A percentile compares a stretch with the other conserved stretches of the same genome.
phyloP scores from a whole-genome alignment of 2,888 invertebrate species.

The Latrodectus elegans region DNA sequence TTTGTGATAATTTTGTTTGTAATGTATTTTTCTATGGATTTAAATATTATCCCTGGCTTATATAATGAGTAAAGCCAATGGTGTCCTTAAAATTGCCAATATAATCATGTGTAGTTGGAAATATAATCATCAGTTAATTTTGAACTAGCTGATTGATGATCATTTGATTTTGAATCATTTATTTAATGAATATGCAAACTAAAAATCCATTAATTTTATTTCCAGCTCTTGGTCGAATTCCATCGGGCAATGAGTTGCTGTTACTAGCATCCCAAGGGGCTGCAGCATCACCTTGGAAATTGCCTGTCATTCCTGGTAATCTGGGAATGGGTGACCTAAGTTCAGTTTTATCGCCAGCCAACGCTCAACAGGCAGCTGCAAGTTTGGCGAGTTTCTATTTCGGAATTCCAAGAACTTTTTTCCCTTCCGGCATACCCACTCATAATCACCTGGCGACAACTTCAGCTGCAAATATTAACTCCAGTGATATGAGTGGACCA shows the following conservation, averaged over 20 bases:
- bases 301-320: slow-evolving; percentile 39
- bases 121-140: too few species aligned
- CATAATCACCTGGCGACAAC: slow-evolving; percentile 14
- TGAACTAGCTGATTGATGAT: too few species aligned
- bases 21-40: too few species aligned
- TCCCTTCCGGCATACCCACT: slow-evolving; percentile 29
- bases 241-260: slow-evolving; percentile 65
- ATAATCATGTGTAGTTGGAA: too few species aligned
- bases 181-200: too few species aligned
- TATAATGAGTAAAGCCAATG: too few species aligned
- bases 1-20: too few species aligned
- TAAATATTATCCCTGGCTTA: too few species aligned
- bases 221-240: slow-evolving; percentile 64
- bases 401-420: slow-evolving; percentile 63
- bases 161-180: too few species aligned
- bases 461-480: neutral
- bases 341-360: slow-evolving; percentile 54
- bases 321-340: slow-evolving; percentile 60
- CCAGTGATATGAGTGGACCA: slow-evolving; percentile 14
- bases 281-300: slow-evolving; percentile 58
- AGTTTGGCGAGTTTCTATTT: slow-evolving; percentile 67
- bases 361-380: slow-evolving; percentile 57
- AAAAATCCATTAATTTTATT: neutral
- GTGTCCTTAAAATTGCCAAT: too few species aligned
- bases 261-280: slow-evolving; percentile 56